A percentile compares a stretch with the other conserved stretches of the same genome.
These are phyloP conservation scores for Spodoptera litura DNA, from an alignment of 1,140 invertebrate genomes.

Conservation along the genomic window DNA sequence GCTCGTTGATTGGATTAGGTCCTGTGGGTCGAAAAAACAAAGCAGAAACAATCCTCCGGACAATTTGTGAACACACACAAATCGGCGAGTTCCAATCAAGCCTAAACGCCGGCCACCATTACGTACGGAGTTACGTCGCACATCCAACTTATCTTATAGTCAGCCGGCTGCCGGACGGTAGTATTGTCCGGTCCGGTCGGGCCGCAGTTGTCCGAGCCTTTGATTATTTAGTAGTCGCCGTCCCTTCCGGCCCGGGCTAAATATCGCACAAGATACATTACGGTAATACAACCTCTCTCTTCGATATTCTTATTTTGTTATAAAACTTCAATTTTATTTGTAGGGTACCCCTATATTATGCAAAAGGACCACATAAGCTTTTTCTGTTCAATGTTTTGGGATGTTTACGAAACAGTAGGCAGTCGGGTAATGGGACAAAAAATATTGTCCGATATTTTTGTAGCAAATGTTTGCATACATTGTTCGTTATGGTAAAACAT, in stretches of 20 bases:
- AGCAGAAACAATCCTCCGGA: background rate
- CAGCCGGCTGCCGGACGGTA: background rate
- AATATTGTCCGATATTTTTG: conserved; percentile 1
- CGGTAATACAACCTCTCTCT: conserved; percentile 12
- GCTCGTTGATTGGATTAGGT: background rate
- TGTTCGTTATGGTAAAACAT: conserved; percentile 1
- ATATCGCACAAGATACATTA: conserved; percentile 29
- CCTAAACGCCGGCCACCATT: conserved; percentile 11
- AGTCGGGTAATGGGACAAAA: background rate
- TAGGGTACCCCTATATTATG: background rate
- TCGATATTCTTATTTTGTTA: conserved; percentile 36
- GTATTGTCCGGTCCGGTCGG: conserved; percentile 25
- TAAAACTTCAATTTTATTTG: conserved; percentile 35
- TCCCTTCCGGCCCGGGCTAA: conserved; percentile 20
- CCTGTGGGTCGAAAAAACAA: conserved; percentile 11
- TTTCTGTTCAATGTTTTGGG: conserved; percentile 7
- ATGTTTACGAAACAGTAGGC: background rate
- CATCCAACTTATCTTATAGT: conserved; percentile 14
- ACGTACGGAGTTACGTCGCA: background rate
- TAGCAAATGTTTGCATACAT: background rate
- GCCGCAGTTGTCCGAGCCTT: background rate
- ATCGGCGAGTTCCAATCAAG: conserved; percentile 28
- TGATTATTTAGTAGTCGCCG: conserved; percentile 31
- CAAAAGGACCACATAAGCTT: background rate
- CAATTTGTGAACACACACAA: conserved; percentile 3